phyloP scores from a whole-genome alignment of 1,140 invertebrate genomes.

The Babylonia areolata region DNA sequence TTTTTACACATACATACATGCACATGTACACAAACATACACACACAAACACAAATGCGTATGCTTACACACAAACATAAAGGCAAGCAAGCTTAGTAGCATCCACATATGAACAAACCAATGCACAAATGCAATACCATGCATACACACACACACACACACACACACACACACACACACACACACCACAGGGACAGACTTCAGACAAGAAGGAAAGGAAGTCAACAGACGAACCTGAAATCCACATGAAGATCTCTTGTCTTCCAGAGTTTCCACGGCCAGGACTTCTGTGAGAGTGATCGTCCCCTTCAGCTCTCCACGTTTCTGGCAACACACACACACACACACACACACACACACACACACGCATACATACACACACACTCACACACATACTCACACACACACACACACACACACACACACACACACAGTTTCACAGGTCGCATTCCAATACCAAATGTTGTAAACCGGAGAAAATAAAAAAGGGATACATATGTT shows the following conservation, averaged over 20 bases:
- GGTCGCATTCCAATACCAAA: no score
- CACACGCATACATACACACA: background rate
- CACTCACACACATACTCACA: background rate
- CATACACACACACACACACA: background rate
- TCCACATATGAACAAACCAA: no score
- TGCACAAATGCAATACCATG: no score
- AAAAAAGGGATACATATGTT: no score
- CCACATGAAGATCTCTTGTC: constrained; percentile 13
- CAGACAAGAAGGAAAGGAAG: background rate
- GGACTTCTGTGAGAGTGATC: background rate
- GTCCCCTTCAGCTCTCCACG: constrained; percentile 2
- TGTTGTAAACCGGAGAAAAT: no score
- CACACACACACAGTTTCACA: background rate
- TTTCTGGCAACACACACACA: constrained; percentile 21
- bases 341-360: background rate
- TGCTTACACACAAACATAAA: background rate
- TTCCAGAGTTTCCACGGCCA: constrained; percentile 5
- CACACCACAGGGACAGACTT: no score
- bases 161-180: background rate
- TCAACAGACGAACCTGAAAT: constrained; percentile 19
- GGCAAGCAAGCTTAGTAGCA: no score
- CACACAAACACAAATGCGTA: background rate
- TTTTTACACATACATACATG: background rate
- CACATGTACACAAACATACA: background rate
- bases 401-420: constrained; percentile 5